Percentiles rank a stretch among this genome's conserved stretches.
Evolutionary conservation across 2,113 vertebrate species (phyloP).

Genomic region (Paratilapia polleni): DNA sequence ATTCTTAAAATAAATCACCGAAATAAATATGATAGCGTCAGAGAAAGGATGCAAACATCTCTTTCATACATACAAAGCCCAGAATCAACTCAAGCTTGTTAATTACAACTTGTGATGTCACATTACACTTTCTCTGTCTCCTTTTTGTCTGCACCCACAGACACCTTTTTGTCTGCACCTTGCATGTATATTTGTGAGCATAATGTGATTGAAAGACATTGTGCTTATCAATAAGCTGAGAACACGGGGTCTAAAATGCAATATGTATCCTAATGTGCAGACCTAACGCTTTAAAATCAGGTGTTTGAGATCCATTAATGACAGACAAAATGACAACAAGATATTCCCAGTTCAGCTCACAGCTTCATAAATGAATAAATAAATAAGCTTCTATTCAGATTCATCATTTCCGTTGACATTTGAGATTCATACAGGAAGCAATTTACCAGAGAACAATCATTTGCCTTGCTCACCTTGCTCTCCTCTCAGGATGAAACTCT

Average conservation of each 20-base stretch:
- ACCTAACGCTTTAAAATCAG: neutral
- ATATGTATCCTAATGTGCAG: neutral
- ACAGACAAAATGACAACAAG: neutral
- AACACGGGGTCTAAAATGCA: neutral
- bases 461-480: neutral
- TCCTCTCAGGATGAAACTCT: conserved; percentile 19
- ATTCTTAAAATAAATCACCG: no score
- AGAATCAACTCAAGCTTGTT: neutral
- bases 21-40: no score
- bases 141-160: neutral
- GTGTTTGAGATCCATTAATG: neutral
- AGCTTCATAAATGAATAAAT: neutral
- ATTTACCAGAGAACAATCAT: neutral
- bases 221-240: neutral
- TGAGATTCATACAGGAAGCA: conserved; percentile 3
- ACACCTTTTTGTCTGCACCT: neutral
- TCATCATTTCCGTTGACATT: conserved; percentile 2
- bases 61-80: neutral
- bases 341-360: neutral
- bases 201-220: neutral
- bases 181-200: neutral
- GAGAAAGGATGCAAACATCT: no score
- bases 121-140: neutral
- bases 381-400: neutral
- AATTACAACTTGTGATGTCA: neutral